Evolutionary conservation across 2,888 invertebrate genomes (phyloP), one percentile per base, ranked within the genome.

Genomic region (Xiphydria camelus): DNA sequence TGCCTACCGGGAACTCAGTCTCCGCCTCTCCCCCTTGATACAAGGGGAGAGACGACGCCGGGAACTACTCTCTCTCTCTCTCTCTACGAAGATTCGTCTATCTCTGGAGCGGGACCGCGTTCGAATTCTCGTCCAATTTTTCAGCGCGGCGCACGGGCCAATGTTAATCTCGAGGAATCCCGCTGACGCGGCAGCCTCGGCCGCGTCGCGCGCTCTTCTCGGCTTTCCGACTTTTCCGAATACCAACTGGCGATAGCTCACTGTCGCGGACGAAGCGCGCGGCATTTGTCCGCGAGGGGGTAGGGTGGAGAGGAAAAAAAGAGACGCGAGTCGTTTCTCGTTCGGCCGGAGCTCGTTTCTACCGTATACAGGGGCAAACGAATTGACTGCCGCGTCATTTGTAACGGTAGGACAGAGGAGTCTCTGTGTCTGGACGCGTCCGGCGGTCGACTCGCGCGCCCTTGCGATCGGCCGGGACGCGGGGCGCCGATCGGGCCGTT

Each of bases 381-480:
- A 59, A 59, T 61, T 49, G 58, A 57, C 58, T 51, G 54, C 55
- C 55, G 53, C 54, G 54, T 65, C 63, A 65, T 65, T 65, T 65
- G 65, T 65, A 65, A 62, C 62, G 60, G 62, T 62, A 57, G 64
- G 35, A 41, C 35, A 41, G 25, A 25, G 14, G 22, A 35, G 36
- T 23, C 34, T 32, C n/a, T 33, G 22, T 23, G 34, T 14, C 34
- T 25, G 29, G 41, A 34, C 12, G 15, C 41, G 18, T 12, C 12
- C 33, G n/a, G n/a, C n/a, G n/a, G n/a, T n/a, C n/a, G n/a, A n/a
- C n/a, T n/a, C n/a, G n/a, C n/a, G n/a, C n/a, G n/a, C n/a, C n/a
- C n/a, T n/a, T n/a, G n/a, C n/a, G n/a, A n/a, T n/a, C n/a, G n/a
- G n/a, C n/a, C n/a, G n/a, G n/a, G n/a, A n/a, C n/a, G n/a, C n/a